Base-by-base conservation (phyloP, 2,888 invertebrate species). In the Tortricodes alternella region DNA sequence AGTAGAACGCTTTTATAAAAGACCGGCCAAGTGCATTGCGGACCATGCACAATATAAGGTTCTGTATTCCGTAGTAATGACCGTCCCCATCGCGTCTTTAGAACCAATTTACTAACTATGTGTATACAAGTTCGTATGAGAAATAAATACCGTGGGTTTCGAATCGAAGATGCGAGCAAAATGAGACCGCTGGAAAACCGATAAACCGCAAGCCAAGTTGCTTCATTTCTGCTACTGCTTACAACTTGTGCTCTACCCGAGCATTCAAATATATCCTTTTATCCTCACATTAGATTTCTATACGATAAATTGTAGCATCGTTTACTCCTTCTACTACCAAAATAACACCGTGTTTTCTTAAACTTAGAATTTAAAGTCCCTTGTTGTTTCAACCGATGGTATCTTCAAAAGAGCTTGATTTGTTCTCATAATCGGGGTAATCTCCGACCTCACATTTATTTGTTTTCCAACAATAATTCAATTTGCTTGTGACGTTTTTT, bases 211-310 rank as follows among this genome's bases (percentile, higher is more conserved):
- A n/a, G n/a, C n/a, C 1, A n/a, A n/a, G n/a, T n/a, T 9, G 19
- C 16, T 29, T 3, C 4, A 18, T 24, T 8, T 3, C 46, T 13
- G 19, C 15, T 2, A 9, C 8, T 21, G 8, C 13, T 16, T 24
- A 8, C 7, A 7, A 2, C 48, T 24, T 52, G 35, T 13, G 15
- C 43, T 16, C 13, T 4, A 6, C 18, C 52, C 24, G 6, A 13
- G 11, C 35, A 43, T 52, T 44, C 43, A 44, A 52, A 52, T 52
- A 52, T 44, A 52, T 35, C 52, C 52, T 44, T 52, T 52, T 29
- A 38, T n/a, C n/a, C 43, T 52, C 35, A 35, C 52, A 44, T 35
- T 52, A 52, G 13, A 52, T 52, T 44, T 32, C 35, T 35, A 19
- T 23, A 44, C 23, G 23, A 52, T 3, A 8, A 24, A 19, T 19